These are phyloP conservation scores for Enteromius thamalakanensis DNA, from an alignment of 2,797 vertebrate genomes.

Conservation along the genomic window DNA sequence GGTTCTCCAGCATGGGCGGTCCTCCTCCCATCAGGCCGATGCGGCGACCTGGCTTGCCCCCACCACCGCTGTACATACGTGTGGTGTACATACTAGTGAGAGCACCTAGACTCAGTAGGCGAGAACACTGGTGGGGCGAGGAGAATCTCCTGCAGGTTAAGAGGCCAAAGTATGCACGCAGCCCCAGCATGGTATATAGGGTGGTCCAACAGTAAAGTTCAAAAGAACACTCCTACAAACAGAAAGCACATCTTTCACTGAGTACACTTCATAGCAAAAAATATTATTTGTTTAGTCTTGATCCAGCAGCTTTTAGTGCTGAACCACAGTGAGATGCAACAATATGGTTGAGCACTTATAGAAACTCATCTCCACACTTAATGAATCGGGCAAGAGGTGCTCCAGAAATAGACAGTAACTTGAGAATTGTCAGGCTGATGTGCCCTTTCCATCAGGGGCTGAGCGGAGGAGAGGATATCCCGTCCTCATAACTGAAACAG, in stretches of 20 bases:
- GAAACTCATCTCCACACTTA: constrained; percentile 25
- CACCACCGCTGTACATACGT: constrained; percentile 73
- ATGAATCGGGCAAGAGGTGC: constrained; percentile 19
- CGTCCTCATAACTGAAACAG: constrained; percentile 11
- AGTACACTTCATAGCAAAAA: not conserved
- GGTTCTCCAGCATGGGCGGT: constrained; percentile 69
- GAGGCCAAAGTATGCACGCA: constrained; percentile 68
- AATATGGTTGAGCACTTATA: constrained; percentile 2
- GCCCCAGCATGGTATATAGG: constrained; percentile 73
- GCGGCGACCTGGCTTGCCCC: constrained; percentile 72
- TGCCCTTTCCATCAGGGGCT: constrained; percentile 13
- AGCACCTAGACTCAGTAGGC: constrained; percentile 37
- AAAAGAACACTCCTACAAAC: constrained; percentile 61
- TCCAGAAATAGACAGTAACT: constrained; percentile 48
- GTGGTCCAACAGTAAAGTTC: constrained; percentile 45
- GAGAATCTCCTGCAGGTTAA: constrained; percentile 68
- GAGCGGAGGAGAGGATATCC: constrained; percentile 10
- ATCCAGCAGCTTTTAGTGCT: not conserved
- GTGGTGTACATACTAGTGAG: constrained; percentile 74
- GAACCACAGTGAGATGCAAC: not conserved
- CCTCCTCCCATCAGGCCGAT: constrained; percentile 67
- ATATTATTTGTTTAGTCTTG: not conserved
- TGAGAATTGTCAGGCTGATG: constrained; percentile 24
- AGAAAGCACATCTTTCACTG: constrained; percentile 9
- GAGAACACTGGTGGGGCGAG: constrained; percentile 54